These are phyloP conservation scores for Denticeps clupeoides DNA, from an alignment of 2,797 vertebrate genomes.

Conservation along the genomic window DNA sequence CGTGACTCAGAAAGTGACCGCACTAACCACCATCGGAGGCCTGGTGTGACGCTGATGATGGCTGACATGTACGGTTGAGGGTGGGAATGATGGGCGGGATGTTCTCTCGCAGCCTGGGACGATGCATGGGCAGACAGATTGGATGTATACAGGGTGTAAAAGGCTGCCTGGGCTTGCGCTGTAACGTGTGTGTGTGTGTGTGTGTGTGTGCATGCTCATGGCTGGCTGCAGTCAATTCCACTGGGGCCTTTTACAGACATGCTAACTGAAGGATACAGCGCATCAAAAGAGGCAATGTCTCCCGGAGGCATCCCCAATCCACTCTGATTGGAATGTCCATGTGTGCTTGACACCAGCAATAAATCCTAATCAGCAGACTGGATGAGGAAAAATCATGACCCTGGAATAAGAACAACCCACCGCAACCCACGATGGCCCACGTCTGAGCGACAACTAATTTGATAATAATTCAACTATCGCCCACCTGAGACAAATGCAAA, in stretches of 20 bases:
- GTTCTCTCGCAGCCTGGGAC: conserved; percentile 2
- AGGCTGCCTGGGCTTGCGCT: conserved; percentile 10
- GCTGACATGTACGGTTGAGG: conserved; percentile 13
- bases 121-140: conserved; percentile 10
- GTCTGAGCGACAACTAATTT: too few relatives aligned
- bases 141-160: not conserved
- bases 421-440: too few relatives aligned
- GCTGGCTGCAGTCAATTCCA: conserved; percentile 12
- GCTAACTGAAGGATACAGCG: conserved; percentile 17
- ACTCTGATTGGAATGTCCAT: conserved; percentile 13
- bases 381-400: not conserved
- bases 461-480: too few relatives aligned
- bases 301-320: conserved; percentile 7
- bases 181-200: too few relatives aligned
- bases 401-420: not conserved
- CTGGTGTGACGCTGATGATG: conserved; percentile 24
- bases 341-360: conserved; percentile 5
- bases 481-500: too few relatives aligned
- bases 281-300: conserved; percentile 22
- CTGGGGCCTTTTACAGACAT: conserved; percentile 3
- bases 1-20: conserved; percentile 31
- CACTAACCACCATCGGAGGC: conserved; percentile 18
- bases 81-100: conserved; percentile 10
- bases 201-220: conserved; percentile 4
- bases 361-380: conserved; percentile 12